These are phyloP conservation scores for Malachius bipustulatus DNA, from an alignment of 2,888 invertebrate genomes.

Conservation along the genomic window DNA sequence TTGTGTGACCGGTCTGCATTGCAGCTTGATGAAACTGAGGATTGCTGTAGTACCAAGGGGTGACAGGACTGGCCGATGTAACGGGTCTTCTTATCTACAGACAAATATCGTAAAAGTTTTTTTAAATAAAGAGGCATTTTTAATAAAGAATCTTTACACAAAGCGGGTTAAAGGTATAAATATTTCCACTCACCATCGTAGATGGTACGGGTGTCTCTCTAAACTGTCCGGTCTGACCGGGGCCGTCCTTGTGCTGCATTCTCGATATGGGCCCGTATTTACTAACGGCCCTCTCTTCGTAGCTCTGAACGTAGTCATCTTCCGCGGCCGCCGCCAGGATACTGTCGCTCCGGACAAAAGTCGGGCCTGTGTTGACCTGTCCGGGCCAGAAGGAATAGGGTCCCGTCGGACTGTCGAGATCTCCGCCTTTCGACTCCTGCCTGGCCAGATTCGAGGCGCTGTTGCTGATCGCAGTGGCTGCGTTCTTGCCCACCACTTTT, in stretches of 20 bases:
- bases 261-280: constrained; percentile 60
- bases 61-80: constrained; percentile 34
- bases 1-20: constrained; percentile 26
- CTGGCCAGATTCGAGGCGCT: constrained; percentile 34
- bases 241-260: constrained; percentile 30
- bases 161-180: neutral
- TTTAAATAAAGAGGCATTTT: neutral
- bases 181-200: constrained; percentile 27
- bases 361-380: constrained; percentile 27
- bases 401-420: constrained; percentile 31
- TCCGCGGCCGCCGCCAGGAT: constrained; percentile 45
- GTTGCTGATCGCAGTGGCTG: constrained; percentile 34
- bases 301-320: constrained; percentile 56
- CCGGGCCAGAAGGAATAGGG: constrained; percentile 34
- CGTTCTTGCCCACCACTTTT: constrained; percentile 44
- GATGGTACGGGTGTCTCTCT: constrained; percentile 29
- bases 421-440: constrained; percentile 32
- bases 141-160: too few species aligned
- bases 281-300: constrained; percentile 51
- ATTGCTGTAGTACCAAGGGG: constrained; percentile 39
- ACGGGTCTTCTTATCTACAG: constrained; percentile 37
- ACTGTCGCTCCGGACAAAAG: constrained; percentile 42
- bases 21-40: constrained; percentile 29
- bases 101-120: constrained; percentile 3
- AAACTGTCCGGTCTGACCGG: constrained; percentile 27